Conservation (phyloP, 2,113 vertebrate genomes). For the Peromyscus californicus region DNA sequence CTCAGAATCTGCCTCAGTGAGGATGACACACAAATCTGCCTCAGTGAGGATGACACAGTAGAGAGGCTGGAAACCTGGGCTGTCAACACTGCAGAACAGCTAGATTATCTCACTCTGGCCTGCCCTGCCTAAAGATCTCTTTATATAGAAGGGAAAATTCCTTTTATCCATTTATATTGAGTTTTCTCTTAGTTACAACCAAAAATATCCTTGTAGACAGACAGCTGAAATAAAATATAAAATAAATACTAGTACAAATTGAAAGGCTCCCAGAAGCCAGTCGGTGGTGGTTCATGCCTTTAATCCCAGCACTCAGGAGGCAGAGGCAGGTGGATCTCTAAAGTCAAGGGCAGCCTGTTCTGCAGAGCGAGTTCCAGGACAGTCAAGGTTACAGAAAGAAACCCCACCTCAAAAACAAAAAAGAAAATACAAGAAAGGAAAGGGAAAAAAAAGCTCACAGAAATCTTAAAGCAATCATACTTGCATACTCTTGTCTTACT, state of each 20-base stretch:
- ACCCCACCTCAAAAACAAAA: background rate
- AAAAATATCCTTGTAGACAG: slow-evolving; percentile 47
- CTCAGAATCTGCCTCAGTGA: background rate
- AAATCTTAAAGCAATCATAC: background rate
- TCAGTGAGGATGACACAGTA: background rate
- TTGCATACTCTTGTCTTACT: slow-evolving; percentile 13
- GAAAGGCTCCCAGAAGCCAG: slow-evolving; percentile 32
- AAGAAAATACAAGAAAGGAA: background rate
- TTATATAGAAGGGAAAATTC: slow-evolving; percentile 23
- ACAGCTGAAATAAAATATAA: slow-evolving; percentile 55
- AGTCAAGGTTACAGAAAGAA: background rate
- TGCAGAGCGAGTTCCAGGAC: background rate
- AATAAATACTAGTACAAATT: slow-evolving; percentile 18
- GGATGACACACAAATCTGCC: background rate
- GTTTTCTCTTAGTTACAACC: slow-evolving; percentile 46
- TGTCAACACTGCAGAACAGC: background rate
- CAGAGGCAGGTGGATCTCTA: background rate
- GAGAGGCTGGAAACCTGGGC: background rate
- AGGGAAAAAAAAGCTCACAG: background rate
- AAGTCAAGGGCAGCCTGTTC: background rate
- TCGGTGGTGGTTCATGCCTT: background rate
- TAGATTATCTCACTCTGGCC: background rate
- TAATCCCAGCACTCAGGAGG: background rate
- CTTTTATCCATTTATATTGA: slow-evolving; percentile 21
- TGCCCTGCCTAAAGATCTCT: background rate